These are phyloP conservation scores for Lycia hirtaria DNA, from an alignment of 2,888 invertebrate species.

Conservation along the genomic window DNA sequence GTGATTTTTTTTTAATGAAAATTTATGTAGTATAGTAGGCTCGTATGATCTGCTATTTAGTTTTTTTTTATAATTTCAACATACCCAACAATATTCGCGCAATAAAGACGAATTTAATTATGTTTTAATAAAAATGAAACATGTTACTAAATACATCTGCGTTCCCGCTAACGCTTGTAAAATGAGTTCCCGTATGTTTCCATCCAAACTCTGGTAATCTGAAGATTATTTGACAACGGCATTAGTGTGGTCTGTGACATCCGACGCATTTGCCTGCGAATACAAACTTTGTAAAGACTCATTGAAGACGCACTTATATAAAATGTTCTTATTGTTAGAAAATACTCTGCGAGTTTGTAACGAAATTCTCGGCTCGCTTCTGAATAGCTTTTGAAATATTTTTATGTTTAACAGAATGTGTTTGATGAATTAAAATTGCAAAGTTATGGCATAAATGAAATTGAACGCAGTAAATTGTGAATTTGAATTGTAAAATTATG, in stretches of 20 bases:
- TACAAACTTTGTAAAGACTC: slow-evolving; percentile 15
- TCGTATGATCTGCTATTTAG: too few relatives aligned
- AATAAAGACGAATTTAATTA: too few relatives aligned
- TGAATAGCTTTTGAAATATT: slow-evolving; percentile 5
- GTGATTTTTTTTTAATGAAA: too few relatives aligned
- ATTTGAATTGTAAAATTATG: neutral
- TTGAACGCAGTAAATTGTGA: slow-evolving; percentile 5
- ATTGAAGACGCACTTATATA: slow-evolving; percentile 9
- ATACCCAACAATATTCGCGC: too few relatives aligned
- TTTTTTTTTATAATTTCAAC: too few relatives aligned
- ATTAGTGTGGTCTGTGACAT: slow-evolving; percentile 31
- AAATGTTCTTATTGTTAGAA: slow-evolving; percentile 15
- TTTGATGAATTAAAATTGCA: slow-evolving; percentile 12
- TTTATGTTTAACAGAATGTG: slow-evolving; percentile 3
- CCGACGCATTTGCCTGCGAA: slow-evolving; percentile 31
- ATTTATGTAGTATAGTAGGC: too few relatives aligned
- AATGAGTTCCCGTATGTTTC: slow-evolving; percentile 17
- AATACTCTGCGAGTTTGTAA: slow-evolving; percentile 2
- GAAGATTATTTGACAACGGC: slow-evolving; percentile 40
- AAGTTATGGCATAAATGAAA: slow-evolving; percentile 11
- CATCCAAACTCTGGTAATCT: slow-evolving; percentile 30
- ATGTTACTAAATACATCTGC: too few relatives aligned
- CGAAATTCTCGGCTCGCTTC: neutral
- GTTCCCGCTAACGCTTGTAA: too few relatives aligned
- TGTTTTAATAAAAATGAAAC: too few relatives aligned